Percentiles rank a stretch among this genome's conserved stretches.
Conservation (phyloP, 2,888 invertebrate genomes). For the Mallateleia sp. region DNA sequence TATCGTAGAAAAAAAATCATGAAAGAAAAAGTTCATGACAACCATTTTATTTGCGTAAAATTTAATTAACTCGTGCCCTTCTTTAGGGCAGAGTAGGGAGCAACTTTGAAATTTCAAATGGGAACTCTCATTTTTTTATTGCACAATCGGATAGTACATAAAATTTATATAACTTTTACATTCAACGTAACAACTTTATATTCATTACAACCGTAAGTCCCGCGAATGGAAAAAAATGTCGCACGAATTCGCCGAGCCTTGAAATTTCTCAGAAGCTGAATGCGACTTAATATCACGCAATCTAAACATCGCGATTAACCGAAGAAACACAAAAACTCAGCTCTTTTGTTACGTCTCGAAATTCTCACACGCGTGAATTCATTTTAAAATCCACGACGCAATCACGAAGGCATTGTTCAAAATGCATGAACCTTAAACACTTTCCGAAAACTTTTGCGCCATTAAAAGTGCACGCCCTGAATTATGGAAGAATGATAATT, state of each 20-base stretch:
- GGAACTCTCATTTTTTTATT: no score
- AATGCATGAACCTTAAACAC: slow-evolving; percentile 3
- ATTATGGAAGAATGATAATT: slow-evolving; percentile 14
- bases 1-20: no score
- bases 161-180: neutral
- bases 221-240: neutral
- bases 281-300: slow-evolving; percentile 1
- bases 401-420: slow-evolving; percentile 9
- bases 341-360: neutral
- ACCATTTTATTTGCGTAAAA: no score
- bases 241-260: neutral
- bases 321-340: neutral
- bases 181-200: neutral
- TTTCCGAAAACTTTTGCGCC: neutral
- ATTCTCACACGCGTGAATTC: neutral
- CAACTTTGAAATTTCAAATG: no score
- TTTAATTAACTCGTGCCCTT: no score
- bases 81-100: no score
- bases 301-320: neutral
- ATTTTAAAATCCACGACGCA: neutral
- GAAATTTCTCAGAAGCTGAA: neutral
- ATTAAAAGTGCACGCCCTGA: slow-evolving; percentile 14
- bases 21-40: no score
- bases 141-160: no score
- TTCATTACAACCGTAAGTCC: neutral